These are phyloP conservation scores for Xiphias gladius DNA, from an alignment of 2,113 vertebrate genomes.

Conservation along the genomic window DNA sequence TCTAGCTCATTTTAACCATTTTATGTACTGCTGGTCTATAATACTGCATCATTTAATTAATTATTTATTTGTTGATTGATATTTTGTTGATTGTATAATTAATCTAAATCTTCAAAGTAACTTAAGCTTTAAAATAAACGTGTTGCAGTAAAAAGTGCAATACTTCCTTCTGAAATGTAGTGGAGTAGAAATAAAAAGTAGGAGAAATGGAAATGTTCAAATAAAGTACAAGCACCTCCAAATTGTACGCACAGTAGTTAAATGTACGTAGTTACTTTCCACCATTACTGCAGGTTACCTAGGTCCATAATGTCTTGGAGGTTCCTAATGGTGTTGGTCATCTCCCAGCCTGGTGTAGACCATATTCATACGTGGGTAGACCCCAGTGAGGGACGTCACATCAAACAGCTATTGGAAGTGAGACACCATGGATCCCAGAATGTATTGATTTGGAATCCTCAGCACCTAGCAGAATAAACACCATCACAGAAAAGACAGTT, in stretches of 20 bases:
- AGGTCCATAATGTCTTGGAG: conserved; percentile 88
- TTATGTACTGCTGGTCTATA: no score
- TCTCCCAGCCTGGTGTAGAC: conserved; percentile 89
- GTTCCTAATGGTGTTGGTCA: conserved; percentile 90
- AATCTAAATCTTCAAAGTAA: no score
- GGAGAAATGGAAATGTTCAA: no score
- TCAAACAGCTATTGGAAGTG: conserved; percentile 95
- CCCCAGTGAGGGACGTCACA: conserved; percentile 85
- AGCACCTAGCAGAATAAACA: conserved; percentile 77
- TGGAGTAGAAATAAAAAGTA: no score
- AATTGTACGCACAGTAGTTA: not conserved
- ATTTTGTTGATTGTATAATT: no score
- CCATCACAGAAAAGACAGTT: not conserved
- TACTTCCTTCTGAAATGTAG: no score
- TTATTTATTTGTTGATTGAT: no score
- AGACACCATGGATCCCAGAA: conserved; percentile 87
- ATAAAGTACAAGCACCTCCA: no score
- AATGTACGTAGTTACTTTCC: not conserved
- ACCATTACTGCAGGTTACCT: conserved; percentile 75
- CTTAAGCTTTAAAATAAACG: no score
- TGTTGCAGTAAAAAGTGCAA: no score
- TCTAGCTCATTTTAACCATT: no score
- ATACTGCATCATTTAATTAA: no score
- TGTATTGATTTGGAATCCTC: conserved; percentile 79
- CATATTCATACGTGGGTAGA: conserved; percentile 93